These are phyloP conservation scores for Gobio gobio DNA, from an alignment of 2,113 vertebrate genomes.

Conservation along the genomic window DNA sequence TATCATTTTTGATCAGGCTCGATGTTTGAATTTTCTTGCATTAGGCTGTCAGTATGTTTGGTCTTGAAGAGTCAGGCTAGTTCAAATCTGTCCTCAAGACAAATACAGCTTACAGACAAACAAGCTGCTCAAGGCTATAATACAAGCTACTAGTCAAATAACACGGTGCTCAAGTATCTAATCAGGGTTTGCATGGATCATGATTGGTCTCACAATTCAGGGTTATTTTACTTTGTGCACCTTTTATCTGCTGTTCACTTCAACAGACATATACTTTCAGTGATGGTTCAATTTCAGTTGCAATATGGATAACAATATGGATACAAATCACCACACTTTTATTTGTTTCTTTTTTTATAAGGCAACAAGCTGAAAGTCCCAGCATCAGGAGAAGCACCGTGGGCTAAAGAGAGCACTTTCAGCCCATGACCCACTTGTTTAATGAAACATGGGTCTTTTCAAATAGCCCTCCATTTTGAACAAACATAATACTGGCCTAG, in stretches of 20 bases:
- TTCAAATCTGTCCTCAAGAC: constrained; percentile 39
- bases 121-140: constrained; percentile 13
- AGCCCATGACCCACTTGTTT: constrained; percentile 43
- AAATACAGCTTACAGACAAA: constrained; percentile 28
- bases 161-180: constrained; percentile 22
- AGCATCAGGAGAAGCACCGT: constrained; percentile 14
- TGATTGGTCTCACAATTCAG: neutral
- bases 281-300: neutral
- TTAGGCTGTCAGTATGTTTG: neutral
- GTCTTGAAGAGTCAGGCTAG: constrained; percentile 34
- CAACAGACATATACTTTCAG: neutral
- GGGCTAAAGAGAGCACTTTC: constrained; percentile 17
- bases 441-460: constrained; percentile 47
- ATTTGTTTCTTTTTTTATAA: constrained; percentile 1
- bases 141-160: constrained; percentile 14
- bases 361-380: neutral
- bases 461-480: constrained; percentile 36
- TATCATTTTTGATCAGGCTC: neutral
- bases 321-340: neutral
- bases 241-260: neutral
- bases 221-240: neutral
- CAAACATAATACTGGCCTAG: constrained; percentile 29
- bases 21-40: neutral
- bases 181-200: constrained; percentile 4
- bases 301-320: neutral